Conservation (phyloP, 2,888 invertebrate genomes). For the Pyrrhosoma nymphula region DNA sequence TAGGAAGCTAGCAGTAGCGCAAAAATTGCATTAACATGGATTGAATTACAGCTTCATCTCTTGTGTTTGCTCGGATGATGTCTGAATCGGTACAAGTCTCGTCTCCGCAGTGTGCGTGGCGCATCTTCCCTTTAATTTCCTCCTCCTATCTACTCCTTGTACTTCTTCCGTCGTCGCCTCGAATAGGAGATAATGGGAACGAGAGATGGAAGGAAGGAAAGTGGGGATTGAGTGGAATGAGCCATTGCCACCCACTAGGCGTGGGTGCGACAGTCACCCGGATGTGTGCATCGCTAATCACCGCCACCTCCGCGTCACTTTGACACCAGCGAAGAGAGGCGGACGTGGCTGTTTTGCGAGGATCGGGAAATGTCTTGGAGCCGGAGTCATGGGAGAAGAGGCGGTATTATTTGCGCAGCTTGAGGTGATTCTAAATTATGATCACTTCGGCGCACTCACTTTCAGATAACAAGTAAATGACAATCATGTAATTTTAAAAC, state of each 20-base stretch:
- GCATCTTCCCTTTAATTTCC: background rate
- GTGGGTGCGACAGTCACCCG: constrained; percentile 1
- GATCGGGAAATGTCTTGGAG: background rate
- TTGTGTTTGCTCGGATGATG: background rate
- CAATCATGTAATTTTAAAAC: too few relatives aligned
- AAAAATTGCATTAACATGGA: too few relatives aligned
- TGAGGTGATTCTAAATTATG: too few relatives aligned
- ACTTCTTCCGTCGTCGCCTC: background rate
- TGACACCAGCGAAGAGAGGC: constrained; percentile 13
- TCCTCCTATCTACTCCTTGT: background rate
- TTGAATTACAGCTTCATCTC: background rate
- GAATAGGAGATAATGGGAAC: background rate
- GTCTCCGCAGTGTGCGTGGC: background rate
- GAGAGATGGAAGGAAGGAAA: background rate
- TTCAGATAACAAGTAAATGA: too few relatives aligned
- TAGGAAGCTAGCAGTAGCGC: too few relatives aligned
- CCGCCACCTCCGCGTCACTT: background rate
- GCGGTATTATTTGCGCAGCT: too few relatives aligned
- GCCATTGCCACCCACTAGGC: background rate
- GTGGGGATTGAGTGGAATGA: background rate
- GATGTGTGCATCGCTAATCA: constrained; percentile 56
- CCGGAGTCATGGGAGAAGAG: too few relatives aligned
- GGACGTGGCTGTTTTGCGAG: background rate
- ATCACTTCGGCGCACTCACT: too few relatives aligned
- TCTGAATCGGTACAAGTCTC: background rate